These are phyloP conservation scores for Atrichornis clamosus DNA, from an alignment of 2,113 vertebrate genomes.

Conservation along the genomic window DNA sequence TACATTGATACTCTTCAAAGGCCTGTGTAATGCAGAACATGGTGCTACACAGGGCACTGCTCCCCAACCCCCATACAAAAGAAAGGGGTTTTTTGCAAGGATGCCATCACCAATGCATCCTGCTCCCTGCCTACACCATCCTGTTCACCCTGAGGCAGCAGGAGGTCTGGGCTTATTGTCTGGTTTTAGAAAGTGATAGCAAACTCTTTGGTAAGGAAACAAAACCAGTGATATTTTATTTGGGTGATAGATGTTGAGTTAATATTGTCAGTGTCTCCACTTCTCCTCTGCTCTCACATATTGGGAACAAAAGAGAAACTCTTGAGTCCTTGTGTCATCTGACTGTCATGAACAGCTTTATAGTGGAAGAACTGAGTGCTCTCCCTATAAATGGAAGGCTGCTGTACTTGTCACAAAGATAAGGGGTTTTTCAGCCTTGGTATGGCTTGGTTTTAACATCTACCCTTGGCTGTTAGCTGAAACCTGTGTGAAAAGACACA, in stretches of 20 bases:
- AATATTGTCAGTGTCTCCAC: not conserved
- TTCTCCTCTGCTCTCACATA: not conserved
- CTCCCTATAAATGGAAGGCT: not conserved
- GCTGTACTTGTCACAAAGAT: not conserved
- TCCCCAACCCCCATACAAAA: not conserved
- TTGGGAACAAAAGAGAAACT: not conserved
- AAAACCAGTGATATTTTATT: not conserved
- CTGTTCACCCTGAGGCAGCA: not conserved
- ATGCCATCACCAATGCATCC: not conserved
- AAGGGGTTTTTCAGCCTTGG: not conserved
- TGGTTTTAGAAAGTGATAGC: not conserved
- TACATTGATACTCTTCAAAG: not conserved
- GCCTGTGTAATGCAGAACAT: not conserved
- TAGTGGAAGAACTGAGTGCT: not conserved
- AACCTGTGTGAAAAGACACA: not conserved
- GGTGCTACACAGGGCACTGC: not conserved
- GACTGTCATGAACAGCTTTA: not conserved
- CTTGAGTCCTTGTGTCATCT: not conserved
- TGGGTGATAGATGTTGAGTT: not conserved
- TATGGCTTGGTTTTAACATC: not conserved
- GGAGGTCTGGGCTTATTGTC: not conserved
- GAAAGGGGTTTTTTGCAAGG: accelerated
- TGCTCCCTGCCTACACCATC: not conserved
- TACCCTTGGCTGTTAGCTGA: not conserved
- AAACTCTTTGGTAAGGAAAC: not conserved